Base-by-base conservation (phyloP, 2,888 invertebrate genomes). In the Cephus pulcher region DNA sequence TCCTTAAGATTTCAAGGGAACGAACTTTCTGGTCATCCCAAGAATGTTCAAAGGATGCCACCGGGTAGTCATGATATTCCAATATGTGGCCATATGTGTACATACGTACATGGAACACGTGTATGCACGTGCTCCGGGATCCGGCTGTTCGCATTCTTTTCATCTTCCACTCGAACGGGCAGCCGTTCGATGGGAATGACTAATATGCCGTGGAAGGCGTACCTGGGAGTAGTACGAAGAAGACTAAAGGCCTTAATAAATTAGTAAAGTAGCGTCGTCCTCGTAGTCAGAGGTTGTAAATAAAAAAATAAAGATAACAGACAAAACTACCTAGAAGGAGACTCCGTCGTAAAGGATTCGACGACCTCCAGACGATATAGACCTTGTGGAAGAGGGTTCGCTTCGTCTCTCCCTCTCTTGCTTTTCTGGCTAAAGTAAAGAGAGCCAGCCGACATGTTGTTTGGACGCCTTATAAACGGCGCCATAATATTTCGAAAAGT, bases 81-180 rank as follows among this genome's bases (percentile, higher is more conserved):
- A 23, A 23, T 56, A 56, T 56, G 9, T 56, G 23, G 23, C 56
- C 56, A 56, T 56, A 56, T 56, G 56, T 6, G 23, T 9, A 56
- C 56, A 23, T 83, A 85, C 84, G 82, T 84, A 79, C 85, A 85
- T 84, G 86, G 84, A 86, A 86, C 84, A 85, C 83, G 84, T 56
- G 56, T 56, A 56, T 23, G 56, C 56, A 56, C 56, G 79, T 83
- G 85, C 83, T 78, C 79, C 83, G 85, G 86, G 84, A 88, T 88
- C 87, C 86, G 86, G 85, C 85, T 84, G 86, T 82, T 83, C 85
- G 87, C 88, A 87, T 88, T 88, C 89, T 85, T 86, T 86, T 86
- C 83, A 80, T 84, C 85, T 83, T 56, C 56, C 56, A 23, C 56
- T 56, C 9, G 23, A 56, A 9, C 56, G 9, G 2, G 23, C 23